Evolutionary conservation across 2,113 vertebrate genomes (phyloP).

Genomic region (Dromaius novaehollandiae): DNA sequence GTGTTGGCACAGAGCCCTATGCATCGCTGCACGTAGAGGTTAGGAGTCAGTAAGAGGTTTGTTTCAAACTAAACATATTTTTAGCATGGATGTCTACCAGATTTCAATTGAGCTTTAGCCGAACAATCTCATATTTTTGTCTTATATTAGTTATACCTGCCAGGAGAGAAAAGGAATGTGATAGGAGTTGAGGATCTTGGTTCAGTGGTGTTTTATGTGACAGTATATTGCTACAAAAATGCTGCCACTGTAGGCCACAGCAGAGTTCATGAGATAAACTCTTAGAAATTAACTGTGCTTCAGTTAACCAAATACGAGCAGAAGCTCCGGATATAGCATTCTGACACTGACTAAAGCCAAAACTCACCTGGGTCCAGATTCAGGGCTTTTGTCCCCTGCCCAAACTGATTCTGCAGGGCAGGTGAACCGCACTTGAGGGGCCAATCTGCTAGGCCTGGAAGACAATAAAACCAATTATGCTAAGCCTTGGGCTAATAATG

Average conservation of each 20-base stretch:
- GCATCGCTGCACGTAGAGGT: not conserved
- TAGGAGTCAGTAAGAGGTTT: not conserved
- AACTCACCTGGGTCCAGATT: not conserved
- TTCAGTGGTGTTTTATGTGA: no score
- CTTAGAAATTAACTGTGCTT: no score
- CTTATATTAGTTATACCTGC: no score
- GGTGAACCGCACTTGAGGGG: not conserved
- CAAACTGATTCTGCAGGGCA: accelerated
- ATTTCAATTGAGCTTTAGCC: not conserved
- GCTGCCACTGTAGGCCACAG: accelerated
- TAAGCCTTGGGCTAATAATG: no score
- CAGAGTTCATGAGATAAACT: not conserved
- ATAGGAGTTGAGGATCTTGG: not conserved
- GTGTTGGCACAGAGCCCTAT: not conserved
- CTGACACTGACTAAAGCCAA: not conserved
- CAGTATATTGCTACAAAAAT: not conserved
- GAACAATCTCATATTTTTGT: not conserved
- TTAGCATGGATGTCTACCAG: accelerated
- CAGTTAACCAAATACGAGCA: not conserved
- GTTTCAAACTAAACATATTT: not conserved
- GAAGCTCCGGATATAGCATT: not conserved
- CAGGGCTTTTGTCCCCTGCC: accelerated
- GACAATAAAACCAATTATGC: accelerated
- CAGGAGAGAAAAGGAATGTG: not conserved
- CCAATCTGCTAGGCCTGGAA: accelerated